Base-by-base conservation (phyloP, 2,113 vertebrate genomes). In the Mesocricetus auratus region DNA sequence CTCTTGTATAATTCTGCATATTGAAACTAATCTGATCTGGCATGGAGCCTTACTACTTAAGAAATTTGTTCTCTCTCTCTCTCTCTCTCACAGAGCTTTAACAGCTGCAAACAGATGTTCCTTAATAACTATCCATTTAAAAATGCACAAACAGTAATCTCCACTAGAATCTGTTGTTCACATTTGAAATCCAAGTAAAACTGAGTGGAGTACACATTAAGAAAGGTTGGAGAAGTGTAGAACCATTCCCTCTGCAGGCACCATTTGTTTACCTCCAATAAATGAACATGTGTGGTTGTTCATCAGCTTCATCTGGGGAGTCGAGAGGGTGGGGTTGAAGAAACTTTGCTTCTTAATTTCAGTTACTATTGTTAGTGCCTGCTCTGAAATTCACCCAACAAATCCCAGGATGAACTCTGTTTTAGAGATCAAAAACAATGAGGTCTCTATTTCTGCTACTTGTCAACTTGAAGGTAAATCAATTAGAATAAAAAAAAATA, bases 91-190 rank as follows among this genome's bases (percentile, higher is more conserved):
- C 36, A 33, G 22, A 94, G 93, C 36, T 87, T 93, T 73, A 94
- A 88, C 97, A 96, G 95, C 58, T 96, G 36, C 47, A 93, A 94
- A 85, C 90, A 97, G 93, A 98, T 97, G 94, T 96, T 96, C 66
- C 92, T 96, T 94, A 97, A 95, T 47, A 94, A 96, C 21, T 85
- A 94, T 92, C 93, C 73, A 36, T 94, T 96, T 74, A n/a, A 91
- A 95, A 95, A 92, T 9, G 36, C 60, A 86, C 86, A 94, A 95
- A 96, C 64, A 95, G 69, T 90, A 87, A 96, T 96, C 95, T 96
- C 68, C 85, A 96, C 89, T 93, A 92, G 47, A 87, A 36, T 93
- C 36, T 83, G 83, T 78, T 95, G 71, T 66, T 96, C 86, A 85
- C 81, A 90, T 94, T 89, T 89, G 74, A 94, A 96, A 98, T 89